Conservation (phyloP, 1,140 invertebrate genomes). For the Papilio glaucus region DNA sequence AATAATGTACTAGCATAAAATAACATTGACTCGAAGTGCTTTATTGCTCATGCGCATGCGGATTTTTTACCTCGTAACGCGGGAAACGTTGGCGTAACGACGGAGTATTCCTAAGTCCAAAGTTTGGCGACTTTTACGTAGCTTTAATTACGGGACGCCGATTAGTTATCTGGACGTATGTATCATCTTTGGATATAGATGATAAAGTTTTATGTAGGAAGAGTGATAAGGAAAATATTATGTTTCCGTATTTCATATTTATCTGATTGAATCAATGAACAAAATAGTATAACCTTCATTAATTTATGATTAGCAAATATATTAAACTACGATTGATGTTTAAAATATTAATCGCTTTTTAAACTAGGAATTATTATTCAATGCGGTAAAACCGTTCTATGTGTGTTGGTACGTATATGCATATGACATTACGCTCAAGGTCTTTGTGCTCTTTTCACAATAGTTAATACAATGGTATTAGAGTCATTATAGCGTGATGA, state of each 20-base stretch:
- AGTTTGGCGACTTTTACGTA: too few relatives aligned
- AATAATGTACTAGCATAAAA: too few relatives aligned
- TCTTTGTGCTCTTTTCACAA: constrained; percentile 30
- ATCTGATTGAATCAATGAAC: background rate
- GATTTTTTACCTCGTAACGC: too few relatives aligned
- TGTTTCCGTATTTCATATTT: background rate
- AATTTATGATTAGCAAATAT: background rate
- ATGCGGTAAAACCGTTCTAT: background rate
- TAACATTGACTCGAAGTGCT: too few relatives aligned
- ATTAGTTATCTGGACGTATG: too few relatives aligned
- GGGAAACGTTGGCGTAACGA: too few relatives aligned
- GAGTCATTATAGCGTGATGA: constrained; percentile 38
- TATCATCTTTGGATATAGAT: background rate
- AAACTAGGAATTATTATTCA: background rate
- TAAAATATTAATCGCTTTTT: background rate
- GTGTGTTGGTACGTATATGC: background rate
- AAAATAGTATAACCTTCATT: background rate
- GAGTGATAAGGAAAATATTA: background rate
- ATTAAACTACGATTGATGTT: background rate
- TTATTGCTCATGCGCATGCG: too few relatives aligned
- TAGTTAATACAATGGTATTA: constrained; percentile 44
- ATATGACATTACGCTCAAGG: constrained; percentile 14
- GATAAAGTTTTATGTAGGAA: background rate
- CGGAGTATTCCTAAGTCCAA: too few relatives aligned
- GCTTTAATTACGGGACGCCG: too few relatives aligned